Percentiles rank a stretch among this genome's conserved stretches.
Conservation (phyloP, 2,888 invertebrate species). For the Pimpla rufipes region DNA sequence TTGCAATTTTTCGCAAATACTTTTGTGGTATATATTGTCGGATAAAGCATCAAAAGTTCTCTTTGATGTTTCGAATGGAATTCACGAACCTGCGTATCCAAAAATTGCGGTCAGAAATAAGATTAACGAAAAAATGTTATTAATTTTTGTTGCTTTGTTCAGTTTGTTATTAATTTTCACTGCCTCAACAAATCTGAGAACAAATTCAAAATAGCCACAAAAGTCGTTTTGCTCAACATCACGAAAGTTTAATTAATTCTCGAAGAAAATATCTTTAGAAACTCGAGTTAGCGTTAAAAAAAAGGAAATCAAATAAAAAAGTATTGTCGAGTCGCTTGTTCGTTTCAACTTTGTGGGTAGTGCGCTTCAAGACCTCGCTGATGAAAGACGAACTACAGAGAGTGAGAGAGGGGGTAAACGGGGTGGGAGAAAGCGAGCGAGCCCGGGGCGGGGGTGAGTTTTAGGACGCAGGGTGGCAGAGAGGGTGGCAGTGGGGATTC, state of each 20-base stretch:
- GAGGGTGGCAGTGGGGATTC: conserved; percentile 80
- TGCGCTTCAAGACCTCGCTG: conserved; percentile 65
- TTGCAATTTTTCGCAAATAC: no score
- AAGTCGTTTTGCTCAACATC: background rate
- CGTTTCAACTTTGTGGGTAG: conserved; percentile 45
- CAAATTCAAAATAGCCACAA: background rate
- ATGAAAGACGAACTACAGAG: conserved; percentile 26
- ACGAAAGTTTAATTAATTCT: background rate
- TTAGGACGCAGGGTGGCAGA: conserved; percentile 75
- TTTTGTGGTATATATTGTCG: no score
- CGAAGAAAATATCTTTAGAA: background rate
- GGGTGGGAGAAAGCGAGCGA: conserved; percentile 53
- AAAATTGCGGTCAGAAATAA: no score
- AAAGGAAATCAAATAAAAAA: conserved; percentile 9
- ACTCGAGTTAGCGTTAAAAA: conserved; percentile 1
- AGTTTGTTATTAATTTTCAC: background rate
- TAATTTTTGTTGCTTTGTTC: background rate
- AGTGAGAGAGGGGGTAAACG: conserved; percentile 44
- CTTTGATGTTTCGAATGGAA: no score
- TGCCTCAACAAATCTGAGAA: background rate
- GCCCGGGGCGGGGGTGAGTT: conserved; percentile 78
- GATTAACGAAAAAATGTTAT: no score
- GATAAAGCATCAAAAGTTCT: no score
- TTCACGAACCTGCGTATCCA: no score
- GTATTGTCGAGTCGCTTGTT: conserved; percentile 11